These are phyloP conservation scores for Drosophila varians DNA, from an alignment of 1,140 invertebrate species.

Conservation along the genomic window DNA sequence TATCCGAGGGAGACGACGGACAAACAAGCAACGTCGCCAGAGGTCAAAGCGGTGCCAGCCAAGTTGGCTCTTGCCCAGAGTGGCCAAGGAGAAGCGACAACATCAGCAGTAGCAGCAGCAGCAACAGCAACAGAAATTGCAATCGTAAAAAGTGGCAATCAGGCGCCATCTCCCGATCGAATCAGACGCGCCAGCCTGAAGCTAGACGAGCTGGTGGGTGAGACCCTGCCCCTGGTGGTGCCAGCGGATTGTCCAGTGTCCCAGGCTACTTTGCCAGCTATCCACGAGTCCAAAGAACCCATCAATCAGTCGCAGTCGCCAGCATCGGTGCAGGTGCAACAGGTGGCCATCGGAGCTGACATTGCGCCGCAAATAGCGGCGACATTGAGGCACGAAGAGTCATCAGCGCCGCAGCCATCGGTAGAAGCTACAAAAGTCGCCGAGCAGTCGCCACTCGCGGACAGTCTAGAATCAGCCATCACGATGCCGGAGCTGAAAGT, in stretches of 20 bases:
- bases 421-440: constrained; percentile 68
- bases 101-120: constrained; percentile 21
- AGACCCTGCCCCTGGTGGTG: constrained; percentile 59
- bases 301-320: constrained; percentile 55
- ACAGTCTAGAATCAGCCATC: constrained; percentile 50
- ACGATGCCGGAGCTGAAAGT: constrained; percentile 79
- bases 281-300: constrained; percentile 65
- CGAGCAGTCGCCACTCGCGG: constrained; percentile 43
- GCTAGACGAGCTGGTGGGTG: constrained; percentile 66
- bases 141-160: constrained; percentile 44
- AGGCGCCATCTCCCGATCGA: constrained; percentile 50
- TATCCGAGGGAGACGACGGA: constrained; percentile 31
- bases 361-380: constrained; percentile 76
- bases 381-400: constrained; percentile 70
- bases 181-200: constrained; percentile 62
- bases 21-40: constrained; percentile 58
- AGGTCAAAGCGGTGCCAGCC: constrained; percentile 62
- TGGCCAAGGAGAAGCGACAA: constrained; percentile 31
- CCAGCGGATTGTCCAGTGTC: constrained; percentile 14
- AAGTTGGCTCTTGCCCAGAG: constrained; percentile 62
- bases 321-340: constrained; percentile 37
- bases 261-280: constrained; percentile 19
- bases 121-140: constrained; percentile 24
- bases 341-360: constrained; percentile 65
- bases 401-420: constrained; percentile 56